Percentiles rank a stretch among this genome's conserved stretches.
Evolutionary conservation across 2,113 vertebrate genomes (phyloP).

Genomic region (Nothobranchius kuhntae): DNA sequence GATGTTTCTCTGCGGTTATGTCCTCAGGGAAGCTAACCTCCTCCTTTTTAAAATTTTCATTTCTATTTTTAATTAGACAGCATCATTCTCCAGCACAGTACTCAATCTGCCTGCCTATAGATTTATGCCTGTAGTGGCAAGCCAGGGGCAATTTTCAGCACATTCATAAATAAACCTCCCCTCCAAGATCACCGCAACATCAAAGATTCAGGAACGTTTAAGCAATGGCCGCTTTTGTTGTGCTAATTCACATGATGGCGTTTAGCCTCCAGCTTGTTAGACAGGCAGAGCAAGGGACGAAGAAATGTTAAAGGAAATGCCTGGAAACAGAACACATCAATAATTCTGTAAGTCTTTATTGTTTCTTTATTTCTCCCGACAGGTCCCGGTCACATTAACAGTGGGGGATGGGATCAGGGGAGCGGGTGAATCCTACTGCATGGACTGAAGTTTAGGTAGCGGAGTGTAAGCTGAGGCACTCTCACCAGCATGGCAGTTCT

Average conservation of each 20-base stretch:
- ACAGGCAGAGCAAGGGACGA: slow-evolving; percentile 9
- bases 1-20: slow-evolving; percentile 48
- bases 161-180: slow-evolving; percentile 40
- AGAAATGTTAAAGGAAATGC: slow-evolving; percentile 44
- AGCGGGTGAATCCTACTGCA: slow-evolving; percentile 40
- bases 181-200: background rate
- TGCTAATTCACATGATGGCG: slow-evolving; percentile 32
- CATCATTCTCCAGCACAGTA: slow-evolving; percentile 11
- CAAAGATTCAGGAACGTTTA: slow-evolving; percentile 36
- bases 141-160: slow-evolving; percentile 14
- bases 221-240: slow-evolving; percentile 31
- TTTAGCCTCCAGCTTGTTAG: slow-evolving; percentile 46
- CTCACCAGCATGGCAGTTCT: slow-evolving; percentile 61
- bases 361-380: slow-evolving; percentile 5
- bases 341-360: slow-evolving; percentile 53
- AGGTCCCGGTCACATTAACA: slow-evolving; percentile 52
- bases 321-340: slow-evolving; percentile 48
- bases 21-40: slow-evolving; percentile 42
- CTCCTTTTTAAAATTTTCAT: slow-evolving; percentile 45
- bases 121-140: slow-evolving; percentile 28
- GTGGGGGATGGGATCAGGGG: slow-evolving; percentile 11
- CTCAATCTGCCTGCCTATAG: slow-evolving; percentile 4
- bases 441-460: slow-evolving; percentile 27
- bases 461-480: slow-evolving; percentile 40
- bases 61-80: slow-evolving; percentile 61